Conservation (phyloP, 2,888 invertebrate species). For the Phrixothrix hirtus region DNA sequence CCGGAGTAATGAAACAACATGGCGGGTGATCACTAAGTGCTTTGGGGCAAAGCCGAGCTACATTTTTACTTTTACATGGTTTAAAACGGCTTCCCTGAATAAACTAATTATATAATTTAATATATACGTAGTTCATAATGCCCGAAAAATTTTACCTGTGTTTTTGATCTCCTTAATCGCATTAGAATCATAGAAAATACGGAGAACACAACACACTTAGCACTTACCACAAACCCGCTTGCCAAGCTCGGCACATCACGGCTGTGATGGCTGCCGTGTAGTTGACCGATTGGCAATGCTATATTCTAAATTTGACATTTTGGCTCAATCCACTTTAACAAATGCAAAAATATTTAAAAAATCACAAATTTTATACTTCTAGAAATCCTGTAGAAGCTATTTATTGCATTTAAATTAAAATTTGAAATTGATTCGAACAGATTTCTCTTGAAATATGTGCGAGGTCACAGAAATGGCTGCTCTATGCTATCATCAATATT, state of each 20-base stretch:
- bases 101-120: conserved; percentile 21
- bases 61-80: conserved; percentile 43
- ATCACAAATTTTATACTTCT: conserved; percentile 31
- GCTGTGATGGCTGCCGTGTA: conserved; percentile 54
- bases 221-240: conserved; percentile 56
- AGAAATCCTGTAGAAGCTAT: conserved; percentile 16
- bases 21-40: conserved; percentile 64
- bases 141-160: conserved; percentile 52
- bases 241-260: conserved; percentile 54
- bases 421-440: conserved; percentile 18
- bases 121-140: conserved; percentile 16
- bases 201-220: conserved; percentile 58
- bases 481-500: conserved; percentile 5
- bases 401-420: conserved; percentile 6
- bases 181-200: conserved; percentile 57
- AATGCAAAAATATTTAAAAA: conserved; percentile 42
- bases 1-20: conserved; percentile 70
- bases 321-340: conserved; percentile 25
- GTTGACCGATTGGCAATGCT: conserved; percentile 26
- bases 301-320: conserved; percentile 29
- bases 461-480: conserved; percentile 31
- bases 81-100: conserved; percentile 16
- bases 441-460: conserved; percentile 23
- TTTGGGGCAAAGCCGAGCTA: conserved; percentile 52
- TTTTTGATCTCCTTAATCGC: conserved; percentile 55